These are phyloP conservation scores for Osmerus mordax DNA, from an alignment of 2,113 vertebrate species.

Conservation along the genomic window DNA sequence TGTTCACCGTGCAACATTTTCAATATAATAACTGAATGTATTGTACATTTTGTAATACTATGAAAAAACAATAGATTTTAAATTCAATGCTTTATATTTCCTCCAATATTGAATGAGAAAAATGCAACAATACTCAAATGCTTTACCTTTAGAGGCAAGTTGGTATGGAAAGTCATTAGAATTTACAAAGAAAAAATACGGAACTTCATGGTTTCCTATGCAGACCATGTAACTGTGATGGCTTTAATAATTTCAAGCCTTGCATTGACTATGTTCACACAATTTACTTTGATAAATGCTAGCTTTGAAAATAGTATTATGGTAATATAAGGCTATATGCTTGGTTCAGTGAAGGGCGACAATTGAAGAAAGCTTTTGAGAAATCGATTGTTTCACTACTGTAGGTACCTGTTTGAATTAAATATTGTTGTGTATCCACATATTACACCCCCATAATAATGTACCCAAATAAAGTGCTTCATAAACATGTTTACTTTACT, in stretches of 20 bases:
- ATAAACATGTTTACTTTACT: no score
- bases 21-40: constrained; percentile 27
- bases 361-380: neutral
- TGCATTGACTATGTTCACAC: constrained; percentile 9
- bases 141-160: constrained; percentile 18
- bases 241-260: constrained; percentile 1
- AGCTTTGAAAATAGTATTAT: constrained; percentile 10
- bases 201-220: neutral
- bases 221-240: constrained; percentile 42
- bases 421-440: no score
- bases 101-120: constrained; percentile 17
- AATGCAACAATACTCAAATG: constrained; percentile 4
- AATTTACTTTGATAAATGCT: no score
- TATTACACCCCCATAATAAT: no score
- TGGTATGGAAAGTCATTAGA: constrained; percentile 8
- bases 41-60: constrained; percentile 53
- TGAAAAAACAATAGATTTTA: constrained; percentile 33
- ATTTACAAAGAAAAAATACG: neutral
- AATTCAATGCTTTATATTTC: constrained; percentile 39
- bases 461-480: no score
- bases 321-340: neutral
- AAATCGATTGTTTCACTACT: constrained; percentile 9
- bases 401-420: constrained; percentile 5
- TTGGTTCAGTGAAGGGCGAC: constrained; percentile 11
- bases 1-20: constrained; percentile 21